Evolutionary conservation across 2,888 invertebrate species (phyloP).

Genomic region (Tetheella fluctuosa): DNA sequence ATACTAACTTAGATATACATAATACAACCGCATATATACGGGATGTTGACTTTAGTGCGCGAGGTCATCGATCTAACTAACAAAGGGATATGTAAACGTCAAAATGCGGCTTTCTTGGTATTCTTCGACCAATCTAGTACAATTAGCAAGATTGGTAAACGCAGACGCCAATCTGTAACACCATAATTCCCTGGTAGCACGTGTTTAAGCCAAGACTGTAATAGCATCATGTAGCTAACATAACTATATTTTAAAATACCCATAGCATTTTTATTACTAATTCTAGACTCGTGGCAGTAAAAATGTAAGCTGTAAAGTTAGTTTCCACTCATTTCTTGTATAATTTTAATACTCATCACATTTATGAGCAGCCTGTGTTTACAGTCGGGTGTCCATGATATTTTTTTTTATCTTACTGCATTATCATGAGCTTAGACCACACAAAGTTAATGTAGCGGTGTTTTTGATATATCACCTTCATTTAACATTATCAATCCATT

Average conservation of each 20-base stretch:
- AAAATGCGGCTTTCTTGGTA: not conserved
- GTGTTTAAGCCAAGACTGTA: too few species aligned
- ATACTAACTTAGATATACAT: not conserved
- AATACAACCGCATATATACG: conserved; percentile 9
- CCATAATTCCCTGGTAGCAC: too few species aligned
- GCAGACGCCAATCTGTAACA: too few species aligned
- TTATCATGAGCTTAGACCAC: conserved; percentile 37
- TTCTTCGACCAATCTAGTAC: not conserved
- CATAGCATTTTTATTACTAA: too few species aligned
- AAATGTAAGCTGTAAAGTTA: too few species aligned
- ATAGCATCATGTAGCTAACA: too few species aligned
- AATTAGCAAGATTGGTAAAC: not conserved
- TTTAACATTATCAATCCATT: conserved; percentile 46
- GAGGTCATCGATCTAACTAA: conserved; percentile 9
- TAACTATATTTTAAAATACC: too few species aligned
- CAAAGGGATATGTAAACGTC: conserved; percentile 7
- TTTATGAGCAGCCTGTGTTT: conserved; percentile 26
- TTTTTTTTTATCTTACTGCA: conserved; percentile 37
- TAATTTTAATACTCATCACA: conserved; percentile 10
- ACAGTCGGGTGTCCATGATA: conserved; percentile 27
- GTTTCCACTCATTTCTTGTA: not conserved
- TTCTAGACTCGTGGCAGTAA: too few species aligned
- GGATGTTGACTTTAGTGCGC: conserved; percentile 1
- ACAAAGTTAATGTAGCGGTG: conserved; percentile 40
- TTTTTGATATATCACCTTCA: conserved; percentile 63